Percentiles rank a stretch among this genome's conserved stretches.
These are phyloP conservation scores for Actias luna DNA, from an alignment of 2,888 invertebrate species.

Conservation along the genomic window DNA sequence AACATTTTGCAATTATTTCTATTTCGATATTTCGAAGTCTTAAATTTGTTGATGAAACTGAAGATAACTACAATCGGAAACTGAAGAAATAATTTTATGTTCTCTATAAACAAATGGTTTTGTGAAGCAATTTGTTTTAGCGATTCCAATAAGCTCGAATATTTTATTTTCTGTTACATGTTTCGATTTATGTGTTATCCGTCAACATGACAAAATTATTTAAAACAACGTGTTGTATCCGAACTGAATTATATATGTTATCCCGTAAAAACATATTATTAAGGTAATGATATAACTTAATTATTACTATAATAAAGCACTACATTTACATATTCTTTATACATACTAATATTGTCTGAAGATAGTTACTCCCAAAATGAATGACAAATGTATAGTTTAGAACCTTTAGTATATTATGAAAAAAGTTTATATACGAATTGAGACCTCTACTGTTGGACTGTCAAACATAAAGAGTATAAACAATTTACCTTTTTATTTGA, in stretches of 20 bases:
- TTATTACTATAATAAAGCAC: background rate
- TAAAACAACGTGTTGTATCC: background rate
- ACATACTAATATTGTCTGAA: too few species aligned
- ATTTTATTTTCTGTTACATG: constrained; percentile 20
- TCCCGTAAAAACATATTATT: background rate
- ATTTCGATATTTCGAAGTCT: background rate
- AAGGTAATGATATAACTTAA: background rate
- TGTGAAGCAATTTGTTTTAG: constrained; percentile 6
- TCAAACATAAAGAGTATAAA: too few species aligned
- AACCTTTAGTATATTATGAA: background rate
- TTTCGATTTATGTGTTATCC: constrained; percentile 22
- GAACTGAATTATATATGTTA: background rate
- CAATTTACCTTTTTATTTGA: too few species aligned
- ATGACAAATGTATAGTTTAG: background rate
- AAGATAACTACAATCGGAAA: constrained; percentile 8
- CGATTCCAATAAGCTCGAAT: constrained; percentile 18
- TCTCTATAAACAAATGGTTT: constrained; percentile 17
- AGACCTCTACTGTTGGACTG: too few species aligned
- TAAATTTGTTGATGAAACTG: background rate
- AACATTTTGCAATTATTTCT: background rate
- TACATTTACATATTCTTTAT: too few species aligned
- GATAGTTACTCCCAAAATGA: background rate
- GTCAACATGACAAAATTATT: background rate
- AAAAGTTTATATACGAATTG: background rate
- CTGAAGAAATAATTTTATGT: constrained; percentile 15